These are phyloP conservation scores for Ptiloglossa arizonensis DNA, from an alignment of 1,140 invertebrate genomes.

Conservation along the genomic window DNA sequence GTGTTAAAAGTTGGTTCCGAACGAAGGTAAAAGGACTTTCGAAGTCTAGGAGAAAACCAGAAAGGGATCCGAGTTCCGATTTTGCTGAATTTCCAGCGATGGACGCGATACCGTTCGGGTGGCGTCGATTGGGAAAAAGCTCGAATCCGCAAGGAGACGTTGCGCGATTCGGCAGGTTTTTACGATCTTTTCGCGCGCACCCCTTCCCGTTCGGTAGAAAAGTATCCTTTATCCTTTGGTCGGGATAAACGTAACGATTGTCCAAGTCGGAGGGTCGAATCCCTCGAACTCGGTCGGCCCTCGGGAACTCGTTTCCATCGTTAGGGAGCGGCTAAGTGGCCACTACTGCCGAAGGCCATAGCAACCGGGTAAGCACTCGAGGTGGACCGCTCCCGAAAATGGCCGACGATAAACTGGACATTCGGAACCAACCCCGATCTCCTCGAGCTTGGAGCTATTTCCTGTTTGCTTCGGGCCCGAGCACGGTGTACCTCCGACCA, in stretches of 20 bases:
- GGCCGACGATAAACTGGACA: slow-evolving; percentile 74
- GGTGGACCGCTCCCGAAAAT: slow-evolving; percentile 68
- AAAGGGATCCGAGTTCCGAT: too few species aligned
- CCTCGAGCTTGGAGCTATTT: slow-evolving; percentile 74
- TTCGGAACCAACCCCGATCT: slow-evolving; percentile 51
- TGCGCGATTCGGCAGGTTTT: background rate
- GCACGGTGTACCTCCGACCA: slow-evolving; percentile 69
- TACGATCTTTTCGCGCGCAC: slow-evolving; percentile 3
- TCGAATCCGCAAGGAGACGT: background rate
- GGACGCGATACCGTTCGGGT: background rate
- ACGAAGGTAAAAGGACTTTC: too few species aligned
- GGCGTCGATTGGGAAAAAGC: too few species aligned
- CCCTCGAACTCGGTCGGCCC: slow-evolving; percentile 47
- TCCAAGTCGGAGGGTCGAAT: slow-evolving; percentile 43
- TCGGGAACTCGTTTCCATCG: slow-evolving; percentile 62
- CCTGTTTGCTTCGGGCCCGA: slow-evolving; percentile 72
- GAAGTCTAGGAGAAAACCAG: too few species aligned
- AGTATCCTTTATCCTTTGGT: slow-evolving; percentile 41
- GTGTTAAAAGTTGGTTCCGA: too few species aligned
- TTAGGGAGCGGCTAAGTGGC: slow-evolving; percentile 61
- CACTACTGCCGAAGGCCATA: slow-evolving; percentile 55
- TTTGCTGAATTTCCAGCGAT: too few species aligned
- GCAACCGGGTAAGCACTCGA: slow-evolving; percentile 26
- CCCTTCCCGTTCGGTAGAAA: slow-evolving; percentile 31
- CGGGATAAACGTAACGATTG: slow-evolving; percentile 58